Evolutionary conservation across 2,113 vertebrate genomes (phyloP).

Genomic region (Charina bottae): DNA sequence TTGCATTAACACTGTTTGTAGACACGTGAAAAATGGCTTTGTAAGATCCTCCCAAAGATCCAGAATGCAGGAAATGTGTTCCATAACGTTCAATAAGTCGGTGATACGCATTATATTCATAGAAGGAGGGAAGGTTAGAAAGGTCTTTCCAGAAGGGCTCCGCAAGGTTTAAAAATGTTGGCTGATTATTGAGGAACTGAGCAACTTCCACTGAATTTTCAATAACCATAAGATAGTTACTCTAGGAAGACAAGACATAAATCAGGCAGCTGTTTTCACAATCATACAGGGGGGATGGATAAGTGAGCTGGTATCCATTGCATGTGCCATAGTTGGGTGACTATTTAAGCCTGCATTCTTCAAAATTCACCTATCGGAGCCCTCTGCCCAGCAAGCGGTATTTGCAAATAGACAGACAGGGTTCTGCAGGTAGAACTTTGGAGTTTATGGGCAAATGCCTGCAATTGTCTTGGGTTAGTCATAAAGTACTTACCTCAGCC

Average conservation of each 20-base stretch:
- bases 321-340: not conserved
- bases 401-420: not conserved
- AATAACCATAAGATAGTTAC: conserved; percentile 82
- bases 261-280: not conserved
- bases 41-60: conserved; percentile 90
- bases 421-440: not conserved
- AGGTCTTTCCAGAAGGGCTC: conserved; percentile 91
- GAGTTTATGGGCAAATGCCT: not conserved
- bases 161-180: conserved; percentile 83
- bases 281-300: not conserved
- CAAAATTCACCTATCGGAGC: not conserved
- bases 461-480: not conserved
- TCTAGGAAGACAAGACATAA: conserved; percentile 69
- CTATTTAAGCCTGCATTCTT: not conserved
- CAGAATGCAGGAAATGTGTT: conserved; percentile 90
- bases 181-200: conserved; percentile 90
- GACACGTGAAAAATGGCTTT: conserved; percentile 83
- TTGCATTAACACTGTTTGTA: conserved; percentile 65
- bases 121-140: conserved; percentile 80
- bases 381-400: not conserved
- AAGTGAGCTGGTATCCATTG: not conserved
- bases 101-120: conserved; percentile 82
- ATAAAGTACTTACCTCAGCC: not conserved
- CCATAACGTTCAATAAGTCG: conserved; percentile 83
- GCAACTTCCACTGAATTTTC: conserved; percentile 90